Percentiles rank a stretch among this genome's conserved stretches.
These are phyloP conservation scores for Agonopterix arenella DNA, from an alignment of 2,888 invertebrate species.

Conservation along the genomic window DNA sequence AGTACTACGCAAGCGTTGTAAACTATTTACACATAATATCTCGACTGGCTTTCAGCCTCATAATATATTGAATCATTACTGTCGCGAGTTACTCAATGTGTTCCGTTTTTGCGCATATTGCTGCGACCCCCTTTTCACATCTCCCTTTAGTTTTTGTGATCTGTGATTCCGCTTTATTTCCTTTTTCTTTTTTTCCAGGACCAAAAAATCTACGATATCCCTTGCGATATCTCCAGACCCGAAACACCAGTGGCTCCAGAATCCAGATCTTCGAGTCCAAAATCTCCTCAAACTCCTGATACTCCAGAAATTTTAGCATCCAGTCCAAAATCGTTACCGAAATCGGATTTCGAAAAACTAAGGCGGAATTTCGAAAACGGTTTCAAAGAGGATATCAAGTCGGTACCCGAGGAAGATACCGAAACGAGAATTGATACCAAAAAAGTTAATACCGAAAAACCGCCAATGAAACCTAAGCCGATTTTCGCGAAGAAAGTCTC, in stretches of 20 bases:
- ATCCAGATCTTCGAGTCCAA: background rate
- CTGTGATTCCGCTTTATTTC: background rate
- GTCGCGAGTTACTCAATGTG: no score
- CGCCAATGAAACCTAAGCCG: constrained; percentile 32
- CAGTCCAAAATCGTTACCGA: constrained; percentile 13
- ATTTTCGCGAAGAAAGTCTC: constrained; percentile 25
- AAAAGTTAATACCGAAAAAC: constrained; percentile 14
- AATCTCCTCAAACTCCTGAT: background rate
- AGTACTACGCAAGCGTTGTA: no score
- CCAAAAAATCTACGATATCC: constrained; percentile 56
- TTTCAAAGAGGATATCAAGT: constrained; percentile 8
- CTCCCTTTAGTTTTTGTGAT: no score
- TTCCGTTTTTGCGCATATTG: no score
- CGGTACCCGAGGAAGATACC: constrained; percentile 6
- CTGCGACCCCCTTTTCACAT: no score
- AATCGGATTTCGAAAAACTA: constrained; percentile 47
- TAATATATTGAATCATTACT: no score
- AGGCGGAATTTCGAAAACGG: constrained; percentile 49
- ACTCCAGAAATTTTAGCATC: background rate
- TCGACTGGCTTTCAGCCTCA: no score
- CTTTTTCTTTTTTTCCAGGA: constrained; percentile 39
- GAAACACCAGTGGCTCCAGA: constrained; percentile 25
- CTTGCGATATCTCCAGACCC: constrained; percentile 34
- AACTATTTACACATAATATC: no score
- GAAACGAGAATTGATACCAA: background rate